Base-by-base conservation (phyloP, 2,888 invertebrate species). In the Suillia variegata region DNA sequence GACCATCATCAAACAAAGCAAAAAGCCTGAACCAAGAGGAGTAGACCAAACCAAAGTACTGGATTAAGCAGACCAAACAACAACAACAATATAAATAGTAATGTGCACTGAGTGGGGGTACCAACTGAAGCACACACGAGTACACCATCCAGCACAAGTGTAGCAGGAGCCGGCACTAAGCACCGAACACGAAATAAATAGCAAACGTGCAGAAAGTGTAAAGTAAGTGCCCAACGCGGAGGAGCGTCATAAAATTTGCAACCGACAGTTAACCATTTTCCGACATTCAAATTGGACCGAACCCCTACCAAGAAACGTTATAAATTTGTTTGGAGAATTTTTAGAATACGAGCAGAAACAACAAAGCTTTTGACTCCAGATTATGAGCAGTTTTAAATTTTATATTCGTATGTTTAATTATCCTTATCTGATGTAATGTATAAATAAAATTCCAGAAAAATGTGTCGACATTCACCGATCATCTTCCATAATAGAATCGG, bases 181-280 rank as follows among this genome's bases (percentile, higher is more conserved):
- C 38, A 38, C 38, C 6, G n/a, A 10, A n/a, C 38, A 38, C 10
- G 38, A 38, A n/a, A 10, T n/a, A 13, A 38, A 38, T 8, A 38
- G n/a, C 10, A 38, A 38, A 38, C 38, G 38, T 38, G 38, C 38
- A 38, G 38, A 38, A 38, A 38, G 38, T 38, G n/a, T 38, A 38
- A 38, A 38, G 38, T 38, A 38, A 8, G 12, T 4, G 3, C 5
- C 26, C 26, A 26, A 26, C n/a, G n/a, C n/a, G n/a, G n/a, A n/a
- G n/a, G 38, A n/a, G 13, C 10, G 12, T 13, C 38, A 38, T 38
- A n/a, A 38, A 38, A 8, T 38, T 4, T 4, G 12, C 38, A 38
- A n/a, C 38, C 6, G 15, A 38, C 38, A 38, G 15, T n/a, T n/a
- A 38, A 38, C 38, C 38, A 38, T 4, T 12, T n/a, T n/a, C n/a